Evolutionary conservation across 2,797 vertebrate genomes (phyloP), one percentile per base, ranked within the genome.

Genomic region (Semotilus atromaculatus): DNA sequence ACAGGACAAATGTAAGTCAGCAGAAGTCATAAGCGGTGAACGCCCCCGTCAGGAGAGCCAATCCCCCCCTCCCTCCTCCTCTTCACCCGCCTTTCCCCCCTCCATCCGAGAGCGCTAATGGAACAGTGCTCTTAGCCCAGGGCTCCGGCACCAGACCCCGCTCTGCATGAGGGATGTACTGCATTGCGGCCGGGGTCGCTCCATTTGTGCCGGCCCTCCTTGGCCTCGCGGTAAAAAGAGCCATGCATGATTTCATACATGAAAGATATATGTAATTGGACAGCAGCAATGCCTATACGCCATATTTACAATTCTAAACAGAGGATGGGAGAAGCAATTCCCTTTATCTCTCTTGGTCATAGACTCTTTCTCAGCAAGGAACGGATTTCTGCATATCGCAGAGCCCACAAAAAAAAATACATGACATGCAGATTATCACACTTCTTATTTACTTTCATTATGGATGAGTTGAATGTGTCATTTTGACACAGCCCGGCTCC

Each of bases 211-310:
- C 87, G 83, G 85, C 92, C 92, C 92, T 93, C 91, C 91, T 91
- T 90, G 89, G 87, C 89, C 89, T 90, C 38, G 89, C 89, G 88
- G 80, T 91, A 91, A 92, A 90, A 91, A 90, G 87, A 90, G 87
- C 87, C 94, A 94, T 93, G 94, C 94, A 95, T 95, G 95, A 95
- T 95, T 95, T 95, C 93, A 94, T 94, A 95, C 93, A 95, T 95
- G 95, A 95, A 95, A 95, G 94, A 95, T 94, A 93, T 94, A 94
- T 95, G 94, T 95, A 95, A 96, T 95, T 95, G 94, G 94, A 95
- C 94, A 91, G 93, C 92, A 90, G 90, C 89, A 84, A 60, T 68
- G 92, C 91, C 94, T 90, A 92, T 94, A 92, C 90, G 85, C 92
- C 90, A 67, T 92, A 95, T 95, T 95, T 95, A 94, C 93, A 95